Evolutionary conservation across 64 coral and sea anemone species (phyloP), one percentile per base, ranked within the genome.

Genomic region (Anthopleura sola): DNA sequence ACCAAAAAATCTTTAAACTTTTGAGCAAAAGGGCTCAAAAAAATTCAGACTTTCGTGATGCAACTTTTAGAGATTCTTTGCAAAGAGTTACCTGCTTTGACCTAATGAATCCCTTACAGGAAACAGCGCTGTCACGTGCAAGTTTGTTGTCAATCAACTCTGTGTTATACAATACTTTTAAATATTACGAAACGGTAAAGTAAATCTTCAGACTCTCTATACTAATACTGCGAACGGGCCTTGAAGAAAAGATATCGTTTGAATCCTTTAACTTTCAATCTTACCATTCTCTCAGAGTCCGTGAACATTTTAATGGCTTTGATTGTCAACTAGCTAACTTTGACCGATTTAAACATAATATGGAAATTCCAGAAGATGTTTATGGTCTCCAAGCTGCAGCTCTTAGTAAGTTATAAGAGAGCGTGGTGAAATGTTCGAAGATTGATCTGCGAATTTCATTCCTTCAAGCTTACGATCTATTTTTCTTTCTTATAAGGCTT

Each of bases 301-400:
- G 10, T 66, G 8, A 71, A 29, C 13, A 12, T 20, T 71, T 71
- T 12, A 10, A 71, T 71, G 66, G 66, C n/a, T 28, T 71, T 71
- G 0, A 1, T 71, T 32, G 1, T 15, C 29, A 5, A 71, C 28
- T 71, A 62, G 66, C 1, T 34, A n/a, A 33, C 6, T 3, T 29
- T 1, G 34, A 1, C 14, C 66, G 3, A 11, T 31, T 3, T 32
- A n/a, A 14, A 16, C 31, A 33, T 11, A 79, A 23, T 11, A 79
- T 79, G 76, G 76, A 79, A 23, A 79, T 79, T 48, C 76, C 76
- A 44, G 76, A 79, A 26, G 76, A 79, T 47, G 24, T 3, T 13
- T 79, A 79, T 47, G 44, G 76, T 79, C 8, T 79, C 76, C 76
- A 79, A 7, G 76, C 76, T 36, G 2, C 31, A 16, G 8, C 76